These are phyloP conservation scores for Valencia hispanica DNA, from an alignment of 2,797 vertebrate genomes.

Conservation along the genomic window DNA sequence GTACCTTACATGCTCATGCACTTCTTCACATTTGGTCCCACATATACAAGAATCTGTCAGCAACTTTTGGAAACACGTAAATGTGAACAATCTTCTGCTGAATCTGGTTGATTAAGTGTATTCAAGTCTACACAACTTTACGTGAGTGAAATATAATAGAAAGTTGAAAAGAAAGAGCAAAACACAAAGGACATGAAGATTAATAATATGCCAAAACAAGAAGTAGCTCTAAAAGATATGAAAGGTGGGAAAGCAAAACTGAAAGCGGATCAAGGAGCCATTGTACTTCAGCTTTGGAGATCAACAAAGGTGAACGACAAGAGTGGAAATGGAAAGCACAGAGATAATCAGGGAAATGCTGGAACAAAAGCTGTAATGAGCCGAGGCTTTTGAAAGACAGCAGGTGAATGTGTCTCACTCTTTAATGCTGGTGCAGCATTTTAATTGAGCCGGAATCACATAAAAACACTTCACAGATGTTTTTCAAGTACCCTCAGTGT, in stretches of 20 bases:
- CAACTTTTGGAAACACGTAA: neutral
- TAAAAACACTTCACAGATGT: constrained; percentile 6
- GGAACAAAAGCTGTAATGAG: constrained; percentile 30
- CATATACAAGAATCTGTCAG: neutral
- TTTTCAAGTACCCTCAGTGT: constrained; percentile 2
- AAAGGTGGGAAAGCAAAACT: constrained; percentile 29
- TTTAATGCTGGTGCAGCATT: constrained; percentile 39
- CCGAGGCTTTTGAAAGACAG: constrained; percentile 36
- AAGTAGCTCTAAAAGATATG: constrained; percentile 8
- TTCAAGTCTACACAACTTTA: neutral
- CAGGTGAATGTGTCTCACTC: constrained; percentile 32
- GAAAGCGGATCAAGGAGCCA: constrained; percentile 31
- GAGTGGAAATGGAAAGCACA: constrained; percentile 34
- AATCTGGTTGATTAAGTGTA: neutral
- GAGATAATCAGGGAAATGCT: constrained; percentile 11
- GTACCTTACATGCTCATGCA: neutral
- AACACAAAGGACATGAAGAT: neutral
- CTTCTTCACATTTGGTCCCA: neutral
- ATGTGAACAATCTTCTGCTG: neutral
- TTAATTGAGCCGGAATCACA: constrained; percentile 23
- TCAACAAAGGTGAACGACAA: constrained; percentile 35
- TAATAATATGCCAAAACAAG: neutral
- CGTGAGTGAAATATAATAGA: neutral
- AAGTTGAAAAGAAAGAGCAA: constrained; percentile 12
- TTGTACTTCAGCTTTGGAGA: constrained; percentile 39